A percentile compares a stretch with the other conserved stretches of the same genome.
phyloP scores from a whole-genome alignment of 2,113 vertebrate species.

The Anoplopoma fimbria region DNA sequence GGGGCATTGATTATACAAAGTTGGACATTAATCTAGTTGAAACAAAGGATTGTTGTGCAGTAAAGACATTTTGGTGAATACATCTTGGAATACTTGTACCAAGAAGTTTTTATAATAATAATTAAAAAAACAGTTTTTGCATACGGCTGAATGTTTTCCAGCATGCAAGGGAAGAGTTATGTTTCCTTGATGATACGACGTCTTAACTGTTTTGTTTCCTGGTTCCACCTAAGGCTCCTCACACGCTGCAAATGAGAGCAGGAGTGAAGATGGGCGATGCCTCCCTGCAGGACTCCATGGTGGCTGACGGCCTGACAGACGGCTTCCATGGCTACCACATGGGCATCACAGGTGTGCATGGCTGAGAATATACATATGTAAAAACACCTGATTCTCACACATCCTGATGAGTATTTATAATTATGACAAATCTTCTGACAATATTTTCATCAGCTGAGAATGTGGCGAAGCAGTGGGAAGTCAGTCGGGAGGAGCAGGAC shows the following conservation, averaged over 20 bases:
- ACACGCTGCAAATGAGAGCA: slow-evolving; percentile 89
- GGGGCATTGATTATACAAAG: neutral
- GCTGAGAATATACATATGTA: neutral
- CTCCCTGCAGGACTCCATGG: slow-evolving; percentile 88
- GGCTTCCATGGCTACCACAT: slow-evolving; percentile 95
- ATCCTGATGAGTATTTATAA: neutral
- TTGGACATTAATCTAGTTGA: neutral
- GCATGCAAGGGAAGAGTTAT: neutral
- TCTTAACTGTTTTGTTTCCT: neutral
- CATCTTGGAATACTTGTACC: neutral
- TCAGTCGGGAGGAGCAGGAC: slow-evolving; percentile 93
- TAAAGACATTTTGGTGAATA: neutral
- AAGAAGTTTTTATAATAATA: neutral
- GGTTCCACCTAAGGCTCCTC: slow-evolving; percentile 87
- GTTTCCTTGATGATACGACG: neutral
- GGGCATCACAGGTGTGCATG: slow-evolving; percentile 87
- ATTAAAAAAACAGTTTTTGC: no score
- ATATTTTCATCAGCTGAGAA: slow-evolving; percentile 89
- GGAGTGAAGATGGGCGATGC: slow-evolving; percentile 91
- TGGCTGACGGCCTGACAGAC: slow-evolving; percentile 92
- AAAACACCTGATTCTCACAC: neutral
- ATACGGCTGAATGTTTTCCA: neutral
- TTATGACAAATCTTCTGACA: neutral
- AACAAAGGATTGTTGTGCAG: neutral
- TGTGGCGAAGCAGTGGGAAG: slow-evolving; percentile 92